A percentile compares a stretch with the other conserved stretches of the same genome.
Conservation (phyloP, 2,888 invertebrate genomes). For the Lymantria dispar region DNA sequence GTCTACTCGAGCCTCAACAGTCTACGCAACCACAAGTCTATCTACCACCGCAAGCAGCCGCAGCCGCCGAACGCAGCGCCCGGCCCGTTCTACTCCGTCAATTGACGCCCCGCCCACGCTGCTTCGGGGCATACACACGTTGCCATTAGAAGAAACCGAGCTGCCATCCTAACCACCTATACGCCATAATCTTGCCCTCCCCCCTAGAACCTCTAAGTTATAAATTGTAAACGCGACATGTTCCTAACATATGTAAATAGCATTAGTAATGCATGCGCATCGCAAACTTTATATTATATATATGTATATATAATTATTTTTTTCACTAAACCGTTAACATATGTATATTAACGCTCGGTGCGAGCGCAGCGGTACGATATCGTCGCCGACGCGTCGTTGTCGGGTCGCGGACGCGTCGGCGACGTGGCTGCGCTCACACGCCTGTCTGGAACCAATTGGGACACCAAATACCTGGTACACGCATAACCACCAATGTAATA, state of each 20-base stretch:
- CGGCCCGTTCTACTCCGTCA: slow-evolving; percentile 73
- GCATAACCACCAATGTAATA: slow-evolving; percentile 77
- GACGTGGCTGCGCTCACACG: slow-evolving; percentile 34
- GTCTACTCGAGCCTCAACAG: slow-evolving; percentile 96
- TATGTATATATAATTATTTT: slow-evolving; percentile 62
- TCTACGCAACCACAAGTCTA: slow-evolving; percentile 95
- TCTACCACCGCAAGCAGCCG: slow-evolving; percentile 94
- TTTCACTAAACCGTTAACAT: slow-evolving; percentile 43
- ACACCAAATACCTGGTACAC: slow-evolving; percentile 77
- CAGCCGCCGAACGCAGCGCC: slow-evolving; percentile 72
- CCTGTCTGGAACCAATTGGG: slow-evolving; percentile 81
- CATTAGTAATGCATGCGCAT: slow-evolving; percentile 80
- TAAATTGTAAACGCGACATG: slow-evolving; percentile 68
- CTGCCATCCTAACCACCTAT: slow-evolving; percentile 78
- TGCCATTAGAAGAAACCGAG: slow-evolving; percentile 69
- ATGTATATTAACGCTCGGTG: slow-evolving; percentile 52
- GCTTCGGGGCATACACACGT: too few species aligned
- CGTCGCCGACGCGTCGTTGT: slow-evolving; percentile 34
- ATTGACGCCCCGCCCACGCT: slow-evolving; percentile 56
- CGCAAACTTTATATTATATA: slow-evolving; percentile 64
- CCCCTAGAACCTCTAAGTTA: slow-evolving; percentile 75
- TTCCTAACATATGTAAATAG: slow-evolving; percentile 82
- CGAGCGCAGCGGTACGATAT: slow-evolving; percentile 47
- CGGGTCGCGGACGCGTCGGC: slow-evolving; percentile 12
- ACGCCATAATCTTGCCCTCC: slow-evolving; percentile 81